Evolutionary conservation across 2,113 vertebrate species (phyloP).

Genomic region (Erythrolamprus reginae): DNA sequence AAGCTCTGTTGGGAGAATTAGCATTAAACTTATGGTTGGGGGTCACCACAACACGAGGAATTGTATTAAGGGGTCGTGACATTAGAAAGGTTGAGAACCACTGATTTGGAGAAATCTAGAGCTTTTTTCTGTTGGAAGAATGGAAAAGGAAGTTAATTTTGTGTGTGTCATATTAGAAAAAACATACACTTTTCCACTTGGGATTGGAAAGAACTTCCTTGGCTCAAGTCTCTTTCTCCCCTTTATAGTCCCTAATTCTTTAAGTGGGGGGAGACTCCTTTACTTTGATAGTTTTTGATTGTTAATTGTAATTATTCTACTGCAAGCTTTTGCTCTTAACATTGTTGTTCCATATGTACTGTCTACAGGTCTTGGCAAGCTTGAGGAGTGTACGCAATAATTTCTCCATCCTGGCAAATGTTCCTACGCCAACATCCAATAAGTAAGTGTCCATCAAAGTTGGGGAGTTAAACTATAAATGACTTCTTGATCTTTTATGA

Average conservation of each 20-base stretch:
- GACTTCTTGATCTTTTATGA: neutral
- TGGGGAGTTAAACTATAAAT: neutral
- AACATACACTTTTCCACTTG: neutral
- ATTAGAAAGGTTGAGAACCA: too few relatives aligned
- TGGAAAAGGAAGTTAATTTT: neutral
- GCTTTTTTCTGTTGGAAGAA: neutral
- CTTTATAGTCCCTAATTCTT: neutral
- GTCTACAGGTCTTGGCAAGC: constrained; percentile 85
- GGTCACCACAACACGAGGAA: too few relatives aligned
- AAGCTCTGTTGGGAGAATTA: too few relatives aligned
- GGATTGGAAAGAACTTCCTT: neutral
- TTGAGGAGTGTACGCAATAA: constrained; percentile 91
- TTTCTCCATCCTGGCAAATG: constrained; percentile 92
- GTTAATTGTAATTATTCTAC: too few relatives aligned
- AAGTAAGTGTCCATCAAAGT: constrained; percentile 77
- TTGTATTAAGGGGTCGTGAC: too few relatives aligned
- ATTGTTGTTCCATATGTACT: neutral
- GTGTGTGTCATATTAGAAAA: neutral
- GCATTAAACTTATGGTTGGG: too few relatives aligned
- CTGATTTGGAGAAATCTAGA: neutral
- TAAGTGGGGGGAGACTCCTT: neutral
- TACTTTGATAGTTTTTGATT: neutral
- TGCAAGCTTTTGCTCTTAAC: neutral
- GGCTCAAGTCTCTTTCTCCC: neutral
- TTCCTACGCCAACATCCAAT: constrained; percentile 82